Conservation (phyloP, 2,797 vertebrate species). For the Sebastes steindachneri region DNA sequence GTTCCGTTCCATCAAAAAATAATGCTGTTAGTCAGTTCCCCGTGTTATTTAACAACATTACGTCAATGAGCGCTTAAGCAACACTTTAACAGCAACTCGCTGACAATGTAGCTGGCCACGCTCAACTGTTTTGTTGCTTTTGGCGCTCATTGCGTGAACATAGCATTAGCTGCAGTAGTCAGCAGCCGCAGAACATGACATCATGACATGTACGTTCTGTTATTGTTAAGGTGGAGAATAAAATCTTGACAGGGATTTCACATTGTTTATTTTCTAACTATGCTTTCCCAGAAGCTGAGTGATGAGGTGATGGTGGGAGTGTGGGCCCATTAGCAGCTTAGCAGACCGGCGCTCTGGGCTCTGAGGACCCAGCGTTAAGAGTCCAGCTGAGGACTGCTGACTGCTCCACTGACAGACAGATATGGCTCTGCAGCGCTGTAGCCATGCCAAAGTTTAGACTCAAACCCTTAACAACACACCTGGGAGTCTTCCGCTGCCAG, state of each 20-base stretch:
- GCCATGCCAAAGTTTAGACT: conserved; percentile 23
- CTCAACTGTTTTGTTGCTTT: not conserved
- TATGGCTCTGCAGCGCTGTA: not conserved
- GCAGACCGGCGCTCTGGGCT: conserved; percentile 23
- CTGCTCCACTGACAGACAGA: conserved; percentile 8
- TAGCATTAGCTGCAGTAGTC: not conserved
- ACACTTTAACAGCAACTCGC: too few species aligned
- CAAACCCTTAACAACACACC: conserved; percentile 40
- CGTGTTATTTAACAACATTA: not conserved
- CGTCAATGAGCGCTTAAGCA: not conserved
- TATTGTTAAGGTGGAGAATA: not conserved
- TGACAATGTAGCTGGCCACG: not conserved
- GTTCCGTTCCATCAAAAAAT: not conserved
- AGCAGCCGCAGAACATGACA: not conserved
- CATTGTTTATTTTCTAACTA: not conserved
- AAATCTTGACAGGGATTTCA: conserved; percentile 14
- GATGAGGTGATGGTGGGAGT: conserved; percentile 50
- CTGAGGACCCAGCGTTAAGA: conserved; percentile 29
- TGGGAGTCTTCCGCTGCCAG: not conserved
- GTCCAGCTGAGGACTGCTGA: conserved; percentile 29
- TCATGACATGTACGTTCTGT: not conserved
- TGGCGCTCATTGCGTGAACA: not conserved
- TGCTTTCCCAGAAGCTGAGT: conserved; percentile 44
- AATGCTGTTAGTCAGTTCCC: not conserved
- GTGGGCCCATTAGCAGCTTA: conserved; percentile 47